Conservation (phyloP, 2,888 invertebrate species). For the Notodonta dromedarius region DNA sequence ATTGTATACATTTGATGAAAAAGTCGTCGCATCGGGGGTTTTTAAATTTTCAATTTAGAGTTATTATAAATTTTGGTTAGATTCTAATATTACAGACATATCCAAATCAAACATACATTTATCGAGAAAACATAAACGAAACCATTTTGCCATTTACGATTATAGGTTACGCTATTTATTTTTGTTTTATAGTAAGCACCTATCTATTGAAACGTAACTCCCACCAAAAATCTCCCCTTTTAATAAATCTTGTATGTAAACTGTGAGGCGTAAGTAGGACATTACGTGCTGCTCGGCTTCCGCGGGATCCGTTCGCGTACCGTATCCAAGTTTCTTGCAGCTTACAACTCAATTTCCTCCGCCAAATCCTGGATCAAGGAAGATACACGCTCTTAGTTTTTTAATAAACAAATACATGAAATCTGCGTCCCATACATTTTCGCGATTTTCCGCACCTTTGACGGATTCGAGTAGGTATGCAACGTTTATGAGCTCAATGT, state of each 20-base stretch:
- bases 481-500: too few species aligned
- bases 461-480: too few species aligned
- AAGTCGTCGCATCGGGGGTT: too few species aligned
- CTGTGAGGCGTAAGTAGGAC: slow-evolving; percentile 35
- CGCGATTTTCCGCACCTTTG: too few species aligned
- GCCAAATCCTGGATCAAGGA: slow-evolving; percentile 60
- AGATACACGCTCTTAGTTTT: slow-evolving; percentile 53
- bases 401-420: slow-evolving; percentile 47
- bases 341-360: slow-evolving; percentile 65
- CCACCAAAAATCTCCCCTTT: not conserved
- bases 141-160: too few species aligned
- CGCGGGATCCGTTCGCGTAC: slow-evolving; percentile 44
- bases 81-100: too few species aligned
- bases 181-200: not conserved
- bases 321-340: slow-evolving; percentile 52
- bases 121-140: too few species aligned
- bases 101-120: too few species aligned
- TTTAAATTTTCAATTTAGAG: too few species aligned
- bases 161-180: too few species aligned
- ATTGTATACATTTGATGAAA: too few species aligned
- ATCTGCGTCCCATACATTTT: not conserved
- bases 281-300: slow-evolving; percentile 50
- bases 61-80: too few species aligned
- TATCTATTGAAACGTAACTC: not conserved
- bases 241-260: slow-evolving; percentile 23